Evolutionary conservation across 2,888 invertebrate genomes (phyloP), one percentile per base, ranked within the genome.

Genomic region (Cephus rjabovi): DNA sequence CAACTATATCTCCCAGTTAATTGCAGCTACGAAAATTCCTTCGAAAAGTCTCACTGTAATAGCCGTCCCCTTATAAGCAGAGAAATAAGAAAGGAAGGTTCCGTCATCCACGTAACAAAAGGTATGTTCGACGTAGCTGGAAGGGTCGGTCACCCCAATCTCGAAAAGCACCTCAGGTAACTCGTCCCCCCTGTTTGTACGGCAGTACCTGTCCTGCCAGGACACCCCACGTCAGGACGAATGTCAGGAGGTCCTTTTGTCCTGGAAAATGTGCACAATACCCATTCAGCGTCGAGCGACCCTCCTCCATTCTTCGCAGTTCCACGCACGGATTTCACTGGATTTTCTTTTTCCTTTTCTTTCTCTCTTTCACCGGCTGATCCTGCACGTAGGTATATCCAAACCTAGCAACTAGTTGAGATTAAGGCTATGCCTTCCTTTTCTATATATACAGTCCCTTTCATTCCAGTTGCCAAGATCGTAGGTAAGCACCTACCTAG

Each of bases 201-300:
- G 81, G 78, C 81, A 81, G 80, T 84, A 84, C 83, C 81, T 83
- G 85, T 83, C 85, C 82, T 84, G 82, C 80, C 84, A 79, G 83
- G 80, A 83, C 85, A 81, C 83, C 84, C 84, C 81, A 80, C 82
- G 82, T 84, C 79, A 79, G 78, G 85, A 84, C 83, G 86, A 86
- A 84, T 83, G 82, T 85, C 85, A 80, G 83, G 75, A 79, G 79
- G 77, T 78, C 74, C 76, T 81, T 85, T 86, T 85, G 84, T 85
- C 86, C 83, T 79, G 77, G 75, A 78, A 78, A 81, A 79, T 79
- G 83, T 75, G 83, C 81, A 86, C 85, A 86, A 86, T 86, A 81
- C 84, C 75, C 30, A 71, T 78, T 76, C 80, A 80, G 76, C 76
- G 76, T 73, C 82, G 77, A 76, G 34, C 69, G n/a, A 15, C n/a